Evolutionary conservation across 2,888 invertebrate species (phyloP), one percentile per base, ranked within the genome.

Genomic region (Poecilobothrus nobilitatus): DNA sequence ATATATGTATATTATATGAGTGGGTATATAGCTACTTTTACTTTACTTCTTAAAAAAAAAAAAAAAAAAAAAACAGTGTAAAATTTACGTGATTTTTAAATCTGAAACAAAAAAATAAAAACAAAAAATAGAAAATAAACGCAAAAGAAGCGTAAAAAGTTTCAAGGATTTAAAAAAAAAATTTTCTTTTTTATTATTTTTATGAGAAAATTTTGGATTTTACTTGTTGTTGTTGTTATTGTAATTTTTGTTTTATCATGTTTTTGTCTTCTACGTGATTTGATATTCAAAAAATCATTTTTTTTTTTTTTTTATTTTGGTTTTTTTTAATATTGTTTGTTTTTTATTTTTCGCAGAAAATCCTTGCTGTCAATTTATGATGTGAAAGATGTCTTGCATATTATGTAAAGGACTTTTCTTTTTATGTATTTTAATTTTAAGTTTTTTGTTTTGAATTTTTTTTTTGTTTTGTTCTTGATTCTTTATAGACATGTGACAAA

Each of bases 261-360:
- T 53, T 53, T 44, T 53, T 53, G 53, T 53, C 53, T 53, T 53
- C n/a, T 53, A 53, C 53, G 53, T 53, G 53, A 53, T 53, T 53
- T 53, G 53, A 15, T n/a, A 53, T 53, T 53, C 53, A 53, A 53
- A 53, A 53, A 53, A 53, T 18, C 53, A 53, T 53, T 53, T 53
- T 1, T 53, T 18, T 53, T 27, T 27, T 2, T 27, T 27, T 27
- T 27, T 37, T n/a, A 37, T 37, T 53, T 53, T 53, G 6, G 12
- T 53, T 53, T 53, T 53, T 3, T 53, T 53, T 27, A 27, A 27
- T 27, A 4, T 53, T 53, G 15, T 53, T 53, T 53, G 53, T 18
- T 53, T 53, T n/a, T 53, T 18, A 1, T 18, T 53, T 18, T 53
- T 53, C 15, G 15, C 5, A n/a, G 15, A n/a, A 53, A 18, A 53